Evolutionary conservation across 1,140 invertebrate species (phyloP), one percentile per base, ranked within the genome.

Genomic region (Neuroterus valhalla): DNA sequence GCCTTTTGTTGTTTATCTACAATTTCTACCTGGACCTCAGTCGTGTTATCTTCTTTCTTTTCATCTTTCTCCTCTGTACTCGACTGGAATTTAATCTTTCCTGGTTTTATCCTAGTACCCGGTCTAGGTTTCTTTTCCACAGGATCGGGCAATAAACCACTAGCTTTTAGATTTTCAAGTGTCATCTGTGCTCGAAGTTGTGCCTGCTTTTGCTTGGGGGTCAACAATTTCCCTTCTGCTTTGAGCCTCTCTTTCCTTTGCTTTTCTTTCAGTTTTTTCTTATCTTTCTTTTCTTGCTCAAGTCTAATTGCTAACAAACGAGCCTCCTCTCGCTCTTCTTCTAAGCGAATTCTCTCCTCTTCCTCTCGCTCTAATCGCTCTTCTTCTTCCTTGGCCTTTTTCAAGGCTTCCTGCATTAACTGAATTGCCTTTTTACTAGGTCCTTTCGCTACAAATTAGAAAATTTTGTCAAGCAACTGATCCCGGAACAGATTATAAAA

Each of bases 261-360:
- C 82, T 98, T 98, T 91, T 99, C 97, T 85, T 98, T 98, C 81
- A 96, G 93, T 85, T 99, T 99, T 85, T 97, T 97, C 77, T 93
- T 94, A 81, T 98, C 95, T 86, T 97, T 98, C 70, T 93, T 92
- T 89, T 97, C 97, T 87, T 96, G 93, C 87, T 98, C 96, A 76
- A 96, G 87, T 76, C 94, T 92, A 45, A 96, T 85, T 74, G 95
- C 93, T 90, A 96, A 95, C 72, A 94, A 89, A 67, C 95, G 92
- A 31, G 92, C 92, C 68, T 90, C 90, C 84, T 96, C 95, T 23
- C 93, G 92, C 83, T 96, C 93, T 85, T 96, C 96, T 85, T 94
- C 93, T 79, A 92, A 91, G 23, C 90, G 92, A 19, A 95, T 91
- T 77, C 93, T 92, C 87, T 97, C 96, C 83, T 97, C 96, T 87